Conservation (phyloP, 2,888 invertebrate genomes). For the Sinotaia quadrata region DNA sequence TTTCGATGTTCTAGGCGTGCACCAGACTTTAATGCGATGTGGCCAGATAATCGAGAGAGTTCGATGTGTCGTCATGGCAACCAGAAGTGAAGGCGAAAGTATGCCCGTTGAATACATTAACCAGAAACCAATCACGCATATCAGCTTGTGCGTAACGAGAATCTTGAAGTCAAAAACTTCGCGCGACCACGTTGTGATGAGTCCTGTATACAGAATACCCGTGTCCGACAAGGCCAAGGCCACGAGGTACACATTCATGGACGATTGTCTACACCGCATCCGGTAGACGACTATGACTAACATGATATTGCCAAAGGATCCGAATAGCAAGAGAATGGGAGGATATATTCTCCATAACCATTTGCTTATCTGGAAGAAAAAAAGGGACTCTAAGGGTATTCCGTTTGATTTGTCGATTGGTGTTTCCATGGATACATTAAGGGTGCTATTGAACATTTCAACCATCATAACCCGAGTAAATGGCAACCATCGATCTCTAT, state of each 20-base stretch:
- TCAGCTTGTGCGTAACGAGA: slow-evolving; percentile 34
- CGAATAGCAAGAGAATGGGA: slow-evolving; percentile 53
- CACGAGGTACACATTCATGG: slow-evolving; percentile 51
- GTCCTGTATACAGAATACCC: slow-evolving; percentile 48
- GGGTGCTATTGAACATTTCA: no score
- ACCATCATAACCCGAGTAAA: no score
- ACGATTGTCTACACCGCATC: slow-evolving; percentile 39
- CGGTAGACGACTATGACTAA: slow-evolving; percentile 45
- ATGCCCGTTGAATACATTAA: slow-evolving; percentile 51
- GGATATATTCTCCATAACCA: slow-evolving; percentile 19
- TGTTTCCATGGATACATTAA: no score
- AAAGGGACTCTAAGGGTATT: no score
- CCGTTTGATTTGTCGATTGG: no score
- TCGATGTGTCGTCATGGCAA: slow-evolving; percentile 55
- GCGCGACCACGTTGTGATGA: slow-evolving; percentile 49
- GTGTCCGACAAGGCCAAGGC: slow-evolving; percentile 51
- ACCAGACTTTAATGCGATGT: slow-evolving; percentile 42
- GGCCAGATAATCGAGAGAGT: slow-evolving; percentile 53
- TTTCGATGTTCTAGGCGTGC: slow-evolving; percentile 39
- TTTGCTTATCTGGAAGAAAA: background rate
- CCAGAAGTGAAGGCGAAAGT: slow-evolving; percentile 59
- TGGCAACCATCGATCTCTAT: no score
- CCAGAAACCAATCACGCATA: slow-evolving; percentile 52
- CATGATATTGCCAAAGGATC: slow-evolving; percentile 54
- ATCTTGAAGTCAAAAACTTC: slow-evolving; percentile 46